Evolutionary conservation across 2,113 vertebrate genomes (phyloP), one percentile per base, ranked within the genome.

Genomic region (Lates calcarifer): DNA sequence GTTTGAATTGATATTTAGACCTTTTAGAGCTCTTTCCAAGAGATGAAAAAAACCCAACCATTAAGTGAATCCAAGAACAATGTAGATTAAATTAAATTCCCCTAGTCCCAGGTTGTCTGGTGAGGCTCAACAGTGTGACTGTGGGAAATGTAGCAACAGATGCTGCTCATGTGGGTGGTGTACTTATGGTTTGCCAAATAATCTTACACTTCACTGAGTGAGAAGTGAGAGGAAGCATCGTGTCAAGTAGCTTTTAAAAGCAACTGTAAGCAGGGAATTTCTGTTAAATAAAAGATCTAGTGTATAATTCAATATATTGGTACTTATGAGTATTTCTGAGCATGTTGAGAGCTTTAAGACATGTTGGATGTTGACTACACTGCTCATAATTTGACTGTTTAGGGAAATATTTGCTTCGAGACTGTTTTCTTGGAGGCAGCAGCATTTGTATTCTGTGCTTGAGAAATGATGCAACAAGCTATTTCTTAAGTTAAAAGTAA

Each of bases 151-250:
- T 73, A 79, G 81, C 81, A 85, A 78, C 82, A 86, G 82, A 88
- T 82, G 88, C 86, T 87, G 82, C 35, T 74, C 70, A 66, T 74
- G 89, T 80, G 63, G 87, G 84, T 49, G 82, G 82, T 60, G 76
- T 60, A 15, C 71, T 77, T 77, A 75, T 53, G 72, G 58, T 83
- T 86, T 77, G 71, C 86, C 87, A 86, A 89, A 88, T 72, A 81
- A 88, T 83, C 65, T 76, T 33, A 73, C 79, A 85, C 83, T 81
- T 81, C 62, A 83, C 53, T 33, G 70, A 79, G 78, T 84, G 62
- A 87, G 81, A 77, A 65, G 65, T 69, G 71, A 81, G 85, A 65
- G 60, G 61, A 82, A 69, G 47, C 64, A 43, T 56, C 9, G 15
- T 72, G 83, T 71, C 14, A 22, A 86, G 66, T 58, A 41, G 66